Evolutionary conservation across 2,113 vertebrate genomes (phyloP), one percentile per base, ranked within the genome.

Genomic region (Phrynosoma blainvillii): DNA sequence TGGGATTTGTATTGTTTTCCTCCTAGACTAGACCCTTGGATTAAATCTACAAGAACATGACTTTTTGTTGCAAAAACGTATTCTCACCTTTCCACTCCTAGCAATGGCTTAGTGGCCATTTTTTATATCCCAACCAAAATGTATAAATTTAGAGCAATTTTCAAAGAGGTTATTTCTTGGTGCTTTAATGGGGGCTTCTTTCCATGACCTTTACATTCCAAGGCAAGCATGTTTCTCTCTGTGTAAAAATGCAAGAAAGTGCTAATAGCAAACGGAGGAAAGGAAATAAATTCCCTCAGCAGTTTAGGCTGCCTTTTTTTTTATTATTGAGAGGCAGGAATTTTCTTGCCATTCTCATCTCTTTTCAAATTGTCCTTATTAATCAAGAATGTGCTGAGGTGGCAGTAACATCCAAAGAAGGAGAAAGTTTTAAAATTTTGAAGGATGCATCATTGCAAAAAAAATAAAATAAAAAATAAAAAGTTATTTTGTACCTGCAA

Each of bases 401-500:
- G 74, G 81, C 8, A 3, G 30, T 2, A 20, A 47, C n/a, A 84
- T 30, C 1, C 73, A 54, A 73, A 30, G 56, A 87, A 82, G 30
- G 84, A 87, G 16, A 84, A 88, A 92, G 90, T 66, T 89, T 14
- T 81, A 70, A 91, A 90, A 93, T 89, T 90, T 86, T 86, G 91
- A 92, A 91, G 87, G 59, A 89, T 81, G 89, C 84, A 85, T 87
- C 77, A 68, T 10, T 40, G 27, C 89, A 27, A 42, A 82, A 93
- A 88, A 70, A 70, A 70, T 16, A 68, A 47, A 8, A 8, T n/a
- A n/a, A 82, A 82, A 85, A 88, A 40, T 16, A 32, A 23, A 59
- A 1, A 27, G 7, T 7, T 23, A 83, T 90, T 89, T 92, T 79
- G 86, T 70, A 95, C 91, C 81, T 92, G 87, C 89, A 94, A 93